Base-by-base conservation (phyloP, 1,140 invertebrate species). In the Musca domestica region DNA sequence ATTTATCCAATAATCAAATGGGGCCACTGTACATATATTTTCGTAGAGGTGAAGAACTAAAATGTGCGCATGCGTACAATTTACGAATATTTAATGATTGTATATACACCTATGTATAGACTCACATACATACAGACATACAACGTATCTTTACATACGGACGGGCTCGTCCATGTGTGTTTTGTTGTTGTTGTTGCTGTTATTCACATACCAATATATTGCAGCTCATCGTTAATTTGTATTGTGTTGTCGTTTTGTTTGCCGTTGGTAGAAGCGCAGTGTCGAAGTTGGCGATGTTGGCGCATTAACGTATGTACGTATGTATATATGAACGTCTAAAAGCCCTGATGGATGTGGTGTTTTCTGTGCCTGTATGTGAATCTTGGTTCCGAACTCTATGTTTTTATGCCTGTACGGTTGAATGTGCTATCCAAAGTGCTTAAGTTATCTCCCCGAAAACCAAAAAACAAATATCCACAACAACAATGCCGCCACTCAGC, bases 31-130 rank as follows among this genome's bases (percentile, higher is more conserved):
- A 41, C 10, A 41, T 41, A 41, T 41, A 41, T 41, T 2, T 61
- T 2, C 7, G n/a, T 20, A 20, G 7, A 19, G 56, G 19, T 61
- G 56, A 61, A 61, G 56, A 61, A 61, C 27, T 23, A 20, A 19
- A 9, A 22, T 51, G 48, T 12, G 56, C 27, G 27, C 56, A 34
- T 61, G 27, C 56, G 56, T 61, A 61, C 27, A 61, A 34, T 61
- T 61, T 61, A 61, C 56, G 56, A 61, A 61, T 61, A 61, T 61
- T 61, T 19, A 61, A 61, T 61, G n/a, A 41, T 41, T 14, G 19
- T 56, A 27, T 56, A 41, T 41, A 41, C 4, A 10, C n/a, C n/a
- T 12, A 7, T 41, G 4, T 41, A 41, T 41, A 7, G n/a, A n/a
- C n/a, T n/a, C 12, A 5, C 10, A 41, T 41, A 30, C 27, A 30